A percentile compares a stretch with the other conserved stretches of the same genome.
phyloP scores from a whole-genome alignment of 2,888 invertebrate species.

The Muschampia plurimacula region DNA sequence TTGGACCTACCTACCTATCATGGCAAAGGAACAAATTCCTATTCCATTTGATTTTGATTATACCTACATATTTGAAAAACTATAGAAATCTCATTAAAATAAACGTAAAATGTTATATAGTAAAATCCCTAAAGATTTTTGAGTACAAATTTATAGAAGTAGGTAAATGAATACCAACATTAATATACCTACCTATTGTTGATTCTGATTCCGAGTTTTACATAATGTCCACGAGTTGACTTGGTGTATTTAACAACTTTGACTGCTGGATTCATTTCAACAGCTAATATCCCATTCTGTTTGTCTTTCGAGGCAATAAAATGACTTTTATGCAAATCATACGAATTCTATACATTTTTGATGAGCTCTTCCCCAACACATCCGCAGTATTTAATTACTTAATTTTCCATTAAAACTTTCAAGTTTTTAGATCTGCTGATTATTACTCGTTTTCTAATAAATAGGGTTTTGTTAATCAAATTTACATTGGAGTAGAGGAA shows the following conservation, averaged over 20 bases:
- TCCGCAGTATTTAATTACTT: conserved; percentile 73
- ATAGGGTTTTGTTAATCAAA: background rate
- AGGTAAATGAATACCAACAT: too few species aligned
- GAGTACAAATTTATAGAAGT: too few species aligned
- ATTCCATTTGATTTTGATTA: too few species aligned
- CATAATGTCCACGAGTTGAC: conserved; percentile 29
- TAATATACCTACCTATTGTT: background rate
- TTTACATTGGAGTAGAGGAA: background rate
- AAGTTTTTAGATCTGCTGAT: conserved; percentile 53
- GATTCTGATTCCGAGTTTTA: conserved; percentile 13
- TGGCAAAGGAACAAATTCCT: too few species aligned
- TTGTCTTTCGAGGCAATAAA: conserved; percentile 85
- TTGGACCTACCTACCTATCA: too few species aligned
- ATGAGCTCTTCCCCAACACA: conserved; percentile 75
- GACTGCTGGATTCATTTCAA: conserved; percentile 73
- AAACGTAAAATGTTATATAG: too few species aligned
- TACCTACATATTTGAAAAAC: too few species aligned
- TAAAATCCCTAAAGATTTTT: too few species aligned
- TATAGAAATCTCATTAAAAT: too few species aligned
- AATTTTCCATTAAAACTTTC: conserved; percentile 77
- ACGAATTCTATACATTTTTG: conserved; percentile 86
- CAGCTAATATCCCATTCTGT: conserved; percentile 84
- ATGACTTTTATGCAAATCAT: conserved; percentile 86
- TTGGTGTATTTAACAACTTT: conserved; percentile 36
- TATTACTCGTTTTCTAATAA: background rate